Conservation (phyloP, 1,140 invertebrate genomes). For the Hyposmocoma kahamanoa region DNA sequence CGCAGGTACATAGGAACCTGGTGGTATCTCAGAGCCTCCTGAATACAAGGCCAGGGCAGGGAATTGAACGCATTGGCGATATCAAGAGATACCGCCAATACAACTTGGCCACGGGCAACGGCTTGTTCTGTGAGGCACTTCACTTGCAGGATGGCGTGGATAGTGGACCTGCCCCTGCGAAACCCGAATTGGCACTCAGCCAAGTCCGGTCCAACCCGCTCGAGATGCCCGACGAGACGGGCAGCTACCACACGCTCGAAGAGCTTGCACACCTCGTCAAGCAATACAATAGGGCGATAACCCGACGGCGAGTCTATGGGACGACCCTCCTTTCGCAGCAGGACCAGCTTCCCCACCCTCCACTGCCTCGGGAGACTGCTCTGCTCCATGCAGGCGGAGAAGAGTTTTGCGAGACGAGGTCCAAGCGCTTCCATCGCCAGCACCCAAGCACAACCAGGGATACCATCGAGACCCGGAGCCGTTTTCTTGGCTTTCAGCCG, state of each 20-base stretch:
- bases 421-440: conserved; percentile 5
- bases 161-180: too few species aligned
- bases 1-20: conserved; percentile 10
- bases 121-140: background rate
- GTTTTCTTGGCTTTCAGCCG: conserved; percentile 10
- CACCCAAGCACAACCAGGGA: conserved; percentile 6
- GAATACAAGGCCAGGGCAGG: conserved; percentile 7
- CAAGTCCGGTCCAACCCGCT: conserved; percentile 12
- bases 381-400: conserved; percentile 7
- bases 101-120: background rate
- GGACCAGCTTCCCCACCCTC: conserved; percentile 15
- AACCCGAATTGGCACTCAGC: conserved; percentile 15
- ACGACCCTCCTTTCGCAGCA: conserved; percentile 13
- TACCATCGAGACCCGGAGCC: conserved; percentile 18
- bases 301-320: conserved; percentile 11
- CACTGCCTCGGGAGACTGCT: conserved; percentile 9
- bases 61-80: too few species aligned
- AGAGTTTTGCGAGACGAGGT: background rate
- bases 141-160: background rate
- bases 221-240: conserved; percentile 12
- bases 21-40: conserved; percentile 10
- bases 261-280: conserved; percentile 14
- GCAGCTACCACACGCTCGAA: conserved; percentile 7
- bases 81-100: too few species aligned
- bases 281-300: too few species aligned